These are phyloP conservation scores for Eristalis intricaria DNA, from an alignment of 2,888 invertebrate species.

Conservation along the genomic window DNA sequence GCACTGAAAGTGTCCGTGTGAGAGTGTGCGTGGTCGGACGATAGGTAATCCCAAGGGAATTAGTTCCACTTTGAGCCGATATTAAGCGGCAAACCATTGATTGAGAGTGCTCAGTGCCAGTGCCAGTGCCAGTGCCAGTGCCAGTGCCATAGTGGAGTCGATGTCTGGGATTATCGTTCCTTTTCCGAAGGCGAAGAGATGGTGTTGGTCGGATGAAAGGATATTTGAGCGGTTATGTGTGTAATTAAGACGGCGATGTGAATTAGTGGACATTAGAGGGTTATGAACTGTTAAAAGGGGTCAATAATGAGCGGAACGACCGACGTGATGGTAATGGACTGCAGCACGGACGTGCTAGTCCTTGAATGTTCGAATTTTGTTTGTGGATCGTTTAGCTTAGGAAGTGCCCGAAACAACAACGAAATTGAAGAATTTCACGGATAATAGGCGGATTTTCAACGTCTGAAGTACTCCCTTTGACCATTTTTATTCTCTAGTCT, in stretches of 20 bases:
- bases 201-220: conserved; percentile 21
- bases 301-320: conserved; percentile 15
- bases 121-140: not conserved
- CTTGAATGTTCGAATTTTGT: not conserved
- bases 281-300: conserved; percentile 7
- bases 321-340: conserved; percentile 4
- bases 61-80: conserved; percentile 60
- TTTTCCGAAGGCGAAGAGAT: not conserved
- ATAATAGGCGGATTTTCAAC: no score
- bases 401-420: not conserved
- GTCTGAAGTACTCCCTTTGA: no score
- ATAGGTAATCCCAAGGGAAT: conserved; percentile 60
- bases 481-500: no score
- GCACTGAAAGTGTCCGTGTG: not conserved
- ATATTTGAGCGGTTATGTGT: conserved; percentile 37
- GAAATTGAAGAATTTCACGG: not conserved
- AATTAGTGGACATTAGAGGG: conserved; percentile 10
- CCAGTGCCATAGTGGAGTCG: not conserved
- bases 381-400: not conserved
- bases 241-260: conserved; percentile 25
- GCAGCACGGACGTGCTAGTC: not conserved
- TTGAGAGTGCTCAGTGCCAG: conserved; percentile 16
- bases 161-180: not conserved
- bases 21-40: not conserved
- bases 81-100: conserved; percentile 60